Evolutionary conservation across 2,113 vertebrate genomes (phyloP).

Genomic region (Seriola dumerili): DNA sequence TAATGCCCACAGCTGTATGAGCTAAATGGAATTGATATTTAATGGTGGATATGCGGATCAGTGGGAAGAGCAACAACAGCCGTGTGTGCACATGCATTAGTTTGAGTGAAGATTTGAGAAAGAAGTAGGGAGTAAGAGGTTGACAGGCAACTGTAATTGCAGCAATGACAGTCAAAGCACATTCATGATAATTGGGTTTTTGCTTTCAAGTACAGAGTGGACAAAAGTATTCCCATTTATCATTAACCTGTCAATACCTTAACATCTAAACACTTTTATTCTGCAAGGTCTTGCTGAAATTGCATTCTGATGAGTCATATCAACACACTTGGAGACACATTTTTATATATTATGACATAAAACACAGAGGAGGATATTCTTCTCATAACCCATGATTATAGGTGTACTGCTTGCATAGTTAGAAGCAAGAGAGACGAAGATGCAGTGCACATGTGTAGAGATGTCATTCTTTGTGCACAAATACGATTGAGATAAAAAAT

Average conservation of each 20-base stretch:
- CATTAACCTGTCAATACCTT: constrained; percentile 6
- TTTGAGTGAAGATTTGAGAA: constrained; percentile 18
- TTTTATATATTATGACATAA: not conserved
- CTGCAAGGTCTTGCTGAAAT: not conserved
- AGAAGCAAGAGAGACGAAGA: not conserved
- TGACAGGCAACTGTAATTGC: constrained; percentile 20
- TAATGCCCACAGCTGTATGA: constrained; percentile 21
- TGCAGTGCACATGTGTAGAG: not conserved
- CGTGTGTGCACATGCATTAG: constrained; percentile 24
- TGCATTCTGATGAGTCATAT: not conserved
- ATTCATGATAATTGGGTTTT: constrained; percentile 27
- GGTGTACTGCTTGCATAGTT: not conserved
- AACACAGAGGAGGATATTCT: not conserved
- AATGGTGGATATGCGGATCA: constrained; percentile 4
- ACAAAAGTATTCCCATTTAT: constrained; percentile 2
- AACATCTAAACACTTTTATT: not conserved
- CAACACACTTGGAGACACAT: not conserved
- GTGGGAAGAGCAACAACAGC: not conserved
- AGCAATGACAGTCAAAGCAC: constrained; percentile 28
- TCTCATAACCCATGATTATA: not conserved
- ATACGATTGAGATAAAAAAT: not conserved
- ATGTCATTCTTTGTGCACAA: not conserved
- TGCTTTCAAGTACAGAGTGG: not conserved
- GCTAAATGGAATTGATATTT: constrained; percentile 45
- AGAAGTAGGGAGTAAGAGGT: not conserved